A percentile compares a stretch with the other conserved stretches of the same genome.
phyloP scores from a whole-genome alignment of 2,113 vertebrate genomes.

The Pycnonotus jocosus region DNA sequence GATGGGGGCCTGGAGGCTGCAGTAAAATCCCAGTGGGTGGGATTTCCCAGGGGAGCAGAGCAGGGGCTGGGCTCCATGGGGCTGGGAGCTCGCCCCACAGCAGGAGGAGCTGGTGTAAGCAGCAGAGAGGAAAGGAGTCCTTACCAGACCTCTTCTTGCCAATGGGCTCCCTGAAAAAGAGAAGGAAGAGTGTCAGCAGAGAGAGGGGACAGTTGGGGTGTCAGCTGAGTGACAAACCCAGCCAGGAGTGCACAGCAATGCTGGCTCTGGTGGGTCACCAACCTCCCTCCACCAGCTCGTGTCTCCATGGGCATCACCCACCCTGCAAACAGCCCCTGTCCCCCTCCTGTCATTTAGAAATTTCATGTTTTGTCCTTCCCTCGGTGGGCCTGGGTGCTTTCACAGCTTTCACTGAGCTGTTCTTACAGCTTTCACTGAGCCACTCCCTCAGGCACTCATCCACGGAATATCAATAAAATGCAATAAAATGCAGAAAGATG shows the following conservation, averaged over 20 bases:
- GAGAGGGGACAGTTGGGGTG: not conserved
- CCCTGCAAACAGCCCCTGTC: not conserved
- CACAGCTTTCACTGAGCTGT: not conserved
- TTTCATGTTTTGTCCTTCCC: not conserved
- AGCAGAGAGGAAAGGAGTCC: not conserved
- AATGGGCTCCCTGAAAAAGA: conserved; percentile 84
- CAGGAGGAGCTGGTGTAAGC: not conserved
- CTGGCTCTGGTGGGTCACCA: not conserved
- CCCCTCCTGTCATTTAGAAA: not conserved
- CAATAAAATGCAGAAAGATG: not conserved
- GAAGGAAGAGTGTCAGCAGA: not conserved
- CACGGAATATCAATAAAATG: rapidly evolving
- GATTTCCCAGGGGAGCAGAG: not conserved
- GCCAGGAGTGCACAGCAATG: not conserved
- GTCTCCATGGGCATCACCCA: not conserved
- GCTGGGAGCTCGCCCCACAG: not conserved
- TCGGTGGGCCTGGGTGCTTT: not conserved
- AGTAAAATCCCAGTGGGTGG: not conserved
- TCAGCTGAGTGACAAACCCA: not conserved
- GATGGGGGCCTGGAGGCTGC: not conserved
- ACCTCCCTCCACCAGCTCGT: not conserved
- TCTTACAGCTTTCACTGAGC: not conserved
- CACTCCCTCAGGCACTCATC: not conserved
- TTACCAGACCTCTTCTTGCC: conserved; percentile 95
- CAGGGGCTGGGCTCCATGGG: not conserved